phyloP scores from a whole-genome alignment of 2,797 vertebrate species.

The Sebastes matsubarae region DNA sequence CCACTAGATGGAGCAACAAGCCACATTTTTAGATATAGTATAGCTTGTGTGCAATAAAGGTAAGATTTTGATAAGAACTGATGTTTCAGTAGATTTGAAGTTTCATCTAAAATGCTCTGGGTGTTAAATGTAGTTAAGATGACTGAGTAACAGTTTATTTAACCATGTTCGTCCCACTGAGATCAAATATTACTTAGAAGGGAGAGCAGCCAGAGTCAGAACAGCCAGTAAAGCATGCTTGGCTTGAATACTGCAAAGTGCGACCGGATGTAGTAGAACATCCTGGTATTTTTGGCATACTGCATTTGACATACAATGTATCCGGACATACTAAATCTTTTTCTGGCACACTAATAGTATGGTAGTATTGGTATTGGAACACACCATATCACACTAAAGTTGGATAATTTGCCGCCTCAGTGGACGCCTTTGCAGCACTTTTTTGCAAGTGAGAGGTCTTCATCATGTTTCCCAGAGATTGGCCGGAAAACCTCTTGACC shows the following conservation, averaged over 20 bases:
- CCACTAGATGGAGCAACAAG: constrained; percentile 60
- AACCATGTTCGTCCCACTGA: no score
- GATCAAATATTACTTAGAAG: no score
- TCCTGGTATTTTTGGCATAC: no score
- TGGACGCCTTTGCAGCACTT: background rate
- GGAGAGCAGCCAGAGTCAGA: no score
- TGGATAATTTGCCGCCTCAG: background rate
- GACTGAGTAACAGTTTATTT: background rate
- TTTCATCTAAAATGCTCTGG: background rate
- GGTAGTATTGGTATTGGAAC: no score
- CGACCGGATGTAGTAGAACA: no score
- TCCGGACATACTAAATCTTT: background rate
- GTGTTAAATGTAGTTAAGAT: background rate
- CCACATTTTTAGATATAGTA: background rate
- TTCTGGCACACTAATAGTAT: no score
- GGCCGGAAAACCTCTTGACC: background rate
- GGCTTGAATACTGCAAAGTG: no score
- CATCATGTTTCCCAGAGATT: background rate
- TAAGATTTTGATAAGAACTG: background rate
- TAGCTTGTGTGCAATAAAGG: background rate
- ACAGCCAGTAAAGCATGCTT: no score
- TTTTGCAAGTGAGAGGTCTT: background rate
- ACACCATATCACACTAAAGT: background rate
- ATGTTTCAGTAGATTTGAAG: background rate
- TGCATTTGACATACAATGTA: accelerated